Evolutionary conservation across 1,140 invertebrate species (phyloP).

Genomic region (Papilio machaon): DNA sequence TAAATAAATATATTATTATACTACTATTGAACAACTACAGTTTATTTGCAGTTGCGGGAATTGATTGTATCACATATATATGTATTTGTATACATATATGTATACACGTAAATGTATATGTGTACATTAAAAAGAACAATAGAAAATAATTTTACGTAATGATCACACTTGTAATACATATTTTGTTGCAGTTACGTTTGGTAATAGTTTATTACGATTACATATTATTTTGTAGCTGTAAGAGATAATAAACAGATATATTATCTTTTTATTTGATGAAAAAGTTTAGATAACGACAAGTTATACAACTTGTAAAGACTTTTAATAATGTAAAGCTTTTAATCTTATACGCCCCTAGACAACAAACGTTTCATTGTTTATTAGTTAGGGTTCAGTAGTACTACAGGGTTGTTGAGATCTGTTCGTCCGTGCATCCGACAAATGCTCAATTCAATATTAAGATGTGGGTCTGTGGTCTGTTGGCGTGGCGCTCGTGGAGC

Average conservation of each 20-base stretch:
- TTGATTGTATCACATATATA: conserved; percentile 65
- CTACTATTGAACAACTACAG: conserved; percentile 51
- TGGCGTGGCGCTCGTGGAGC: conserved; percentile 55
- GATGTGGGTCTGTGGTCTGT: conserved; percentile 61
- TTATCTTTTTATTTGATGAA: conserved; percentile 72
- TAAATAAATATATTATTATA: conserved; percentile 47
- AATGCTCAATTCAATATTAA: conserved; percentile 79
- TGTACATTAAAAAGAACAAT: conserved; percentile 53
- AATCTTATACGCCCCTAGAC: conserved; percentile 73
- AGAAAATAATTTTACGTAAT: conserved; percentile 47
- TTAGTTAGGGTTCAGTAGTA: conserved; percentile 75
- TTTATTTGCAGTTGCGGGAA: conserved; percentile 70
- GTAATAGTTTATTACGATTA: conserved; percentile 50
- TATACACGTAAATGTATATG: conserved; percentile 46
- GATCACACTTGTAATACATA: conserved; percentile 45
- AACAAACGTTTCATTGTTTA: conserved; percentile 68
- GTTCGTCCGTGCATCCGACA: conserved; percentile 75
- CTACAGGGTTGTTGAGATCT: conserved; percentile 75
- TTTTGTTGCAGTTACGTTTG: conserved; percentile 47
- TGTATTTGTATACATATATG: conserved; percentile 41
- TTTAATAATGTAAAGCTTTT: conserved; percentile 77
- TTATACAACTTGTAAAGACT: conserved; percentile 79
- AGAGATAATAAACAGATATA: conserved; percentile 67
- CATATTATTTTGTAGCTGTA: conserved; percentile 63
- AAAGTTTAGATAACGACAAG: conserved; percentile 70